These are phyloP conservation scores for Aproaerema taeniolella DNA, from an alignment of 2,888 invertebrate species.

Conservation along the genomic window DNA sequence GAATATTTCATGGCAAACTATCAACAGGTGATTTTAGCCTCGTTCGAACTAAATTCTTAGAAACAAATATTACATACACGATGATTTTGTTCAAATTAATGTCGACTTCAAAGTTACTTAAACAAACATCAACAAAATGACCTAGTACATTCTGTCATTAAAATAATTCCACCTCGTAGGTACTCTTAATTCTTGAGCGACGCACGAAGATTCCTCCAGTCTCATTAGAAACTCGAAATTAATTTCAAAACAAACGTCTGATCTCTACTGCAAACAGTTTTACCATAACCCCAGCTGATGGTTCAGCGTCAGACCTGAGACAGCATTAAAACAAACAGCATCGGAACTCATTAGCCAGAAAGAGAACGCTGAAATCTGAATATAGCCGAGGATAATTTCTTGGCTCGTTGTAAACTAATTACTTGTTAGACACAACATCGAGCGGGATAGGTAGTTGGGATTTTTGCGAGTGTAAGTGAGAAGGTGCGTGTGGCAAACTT, in stretches of 20 bases:
- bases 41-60: slow-evolving; percentile 7
- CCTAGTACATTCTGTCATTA: too few relatives aligned
- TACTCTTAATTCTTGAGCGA: too few relatives aligned
- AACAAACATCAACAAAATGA: too few relatives aligned
- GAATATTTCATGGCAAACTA: slow-evolving; percentile 16
- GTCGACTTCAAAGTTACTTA: background rate
- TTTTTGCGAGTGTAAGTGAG: slow-evolving; percentile 32
- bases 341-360: slow-evolving; percentile 23
- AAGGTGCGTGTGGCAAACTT: slow-evolving; percentile 52
- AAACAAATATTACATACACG: too few relatives aligned
- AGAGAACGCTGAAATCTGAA: slow-evolving; percentile 41
- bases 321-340: slow-evolving; percentile 40
- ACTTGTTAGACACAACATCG: slow-evolving; percentile 33
- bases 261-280: slow-evolving; percentile 25
- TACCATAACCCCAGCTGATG: slow-evolving; percentile 16
- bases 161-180: too few relatives aligned
- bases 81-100: too few relatives aligned
- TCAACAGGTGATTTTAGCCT: slow-evolving; percentile 18
- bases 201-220: too few relatives aligned
- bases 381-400: slow-evolving; percentile 41
- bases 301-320: slow-evolving; percentile 28
- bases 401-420: slow-evolving; percentile 41
- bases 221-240: too few relatives aligned
- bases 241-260: slow-evolving; percentile 9
- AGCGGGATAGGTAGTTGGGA: slow-evolving; percentile 21